Evolutionary conservation across 2,797 vertebrate species (phyloP), one percentile per base, ranked within the genome.

Genomic region (Gadopsis bispinosus): DNA sequence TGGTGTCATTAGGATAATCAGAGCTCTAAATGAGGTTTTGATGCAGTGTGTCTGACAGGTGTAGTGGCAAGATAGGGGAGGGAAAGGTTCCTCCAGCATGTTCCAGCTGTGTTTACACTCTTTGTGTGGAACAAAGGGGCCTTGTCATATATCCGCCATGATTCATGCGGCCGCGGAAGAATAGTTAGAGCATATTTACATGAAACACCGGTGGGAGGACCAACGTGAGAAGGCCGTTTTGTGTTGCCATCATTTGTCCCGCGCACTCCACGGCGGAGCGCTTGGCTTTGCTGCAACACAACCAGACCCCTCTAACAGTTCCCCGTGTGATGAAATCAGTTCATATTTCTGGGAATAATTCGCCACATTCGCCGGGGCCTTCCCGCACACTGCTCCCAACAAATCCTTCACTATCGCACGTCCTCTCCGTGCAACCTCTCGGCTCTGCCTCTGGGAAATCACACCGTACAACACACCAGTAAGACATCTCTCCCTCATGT

Each of bases 61-160:
- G 94, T 95, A 94, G 88, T 90, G 80, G 90, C 88, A 91, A 93
- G 94, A 94, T 94, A 94, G 92, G 87, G 90, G 88, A 86, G 56
- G 88, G 88, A 89, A 81, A 90, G 86, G 87, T 88, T 91, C 80
- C 83, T 87, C 71, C 77, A 71, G 81, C 85, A 58, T 81, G 89
- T 85, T 92, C 94, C 95, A 95, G 95, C 94, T 96, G 94, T 95
- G 94, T 96, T 96, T 95, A 93, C 93, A 81, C 85, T 92, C 86
- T 92, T 90, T 93, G 90, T 92, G 77, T 77, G 68, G 87, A 94
- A 95, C 95, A 96, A 95, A 95, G 83, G 87, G 71, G 88, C 88
- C 88, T 92, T 94, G 93, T 95, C 94, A 94, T 93, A 94, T 91
- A 94, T 91, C 79, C 64, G 39, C 86, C 70, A 77, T 95, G 94